A percentile compares a stretch with the other conserved stretches of the same genome.
These are phyloP conservation scores for Steinernema hermaphroditum DNA, from an alignment of 2,888 invertebrate species.

Conservation along the genomic window DNA sequence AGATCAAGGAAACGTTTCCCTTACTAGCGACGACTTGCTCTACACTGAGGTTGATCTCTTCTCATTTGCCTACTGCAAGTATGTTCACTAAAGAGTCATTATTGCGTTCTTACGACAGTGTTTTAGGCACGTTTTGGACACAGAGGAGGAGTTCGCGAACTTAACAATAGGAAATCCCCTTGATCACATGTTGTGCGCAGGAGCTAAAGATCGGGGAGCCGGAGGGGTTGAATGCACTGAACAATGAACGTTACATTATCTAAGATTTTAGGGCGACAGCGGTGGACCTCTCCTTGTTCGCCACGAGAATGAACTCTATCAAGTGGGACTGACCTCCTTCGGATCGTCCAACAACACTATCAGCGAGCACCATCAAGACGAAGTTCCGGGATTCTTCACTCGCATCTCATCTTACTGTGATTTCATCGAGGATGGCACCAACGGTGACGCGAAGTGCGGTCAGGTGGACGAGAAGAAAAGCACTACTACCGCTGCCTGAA, in stretches of 20 bases:
- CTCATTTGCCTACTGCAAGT: no score
- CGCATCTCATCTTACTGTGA: background rate
- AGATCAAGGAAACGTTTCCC: background rate
- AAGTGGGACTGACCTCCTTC: background rate
- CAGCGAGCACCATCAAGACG: background rate
- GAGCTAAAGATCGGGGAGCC: background rate
- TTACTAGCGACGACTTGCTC: background rate
- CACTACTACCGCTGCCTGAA: no score
- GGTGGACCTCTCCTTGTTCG: background rate
- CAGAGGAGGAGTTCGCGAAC: no score
- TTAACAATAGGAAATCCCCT: no score
- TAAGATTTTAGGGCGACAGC: background rate
- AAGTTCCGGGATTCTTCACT: background rate
- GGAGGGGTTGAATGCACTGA: background rate
- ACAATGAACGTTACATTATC: background rate
- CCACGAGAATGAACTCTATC: background rate
- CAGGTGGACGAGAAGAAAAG: no score
- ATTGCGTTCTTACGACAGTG: no score
- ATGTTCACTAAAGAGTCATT: no score
- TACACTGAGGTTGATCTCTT: background rate
- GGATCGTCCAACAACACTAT: background rate
- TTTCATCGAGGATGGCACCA: background rate
- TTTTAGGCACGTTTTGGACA: no score
- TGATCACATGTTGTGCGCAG: background rate
- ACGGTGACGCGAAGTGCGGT: background rate